Evolutionary conservation across 2,797 vertebrate species (phyloP), one percentile per base, ranked within the genome.

Genomic region (Syncerus caffer): DNA sequence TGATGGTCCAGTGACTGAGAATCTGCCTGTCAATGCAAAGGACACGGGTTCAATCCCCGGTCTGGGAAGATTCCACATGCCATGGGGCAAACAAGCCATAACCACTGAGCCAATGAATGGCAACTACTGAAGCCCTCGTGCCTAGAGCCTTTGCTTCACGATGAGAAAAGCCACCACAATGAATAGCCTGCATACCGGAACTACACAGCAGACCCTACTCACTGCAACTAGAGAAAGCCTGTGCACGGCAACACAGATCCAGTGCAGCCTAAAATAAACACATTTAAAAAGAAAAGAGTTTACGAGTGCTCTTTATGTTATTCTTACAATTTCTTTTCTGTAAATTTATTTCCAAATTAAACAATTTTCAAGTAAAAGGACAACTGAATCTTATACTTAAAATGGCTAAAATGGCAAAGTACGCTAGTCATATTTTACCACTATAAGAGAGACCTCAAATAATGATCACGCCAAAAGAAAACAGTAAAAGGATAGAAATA

Each of bases 271-370:
- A 42, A 25, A 7, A 74, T 7, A 25, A 7, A 14, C 2, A 14
- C 0, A 42, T 4, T 74, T 42, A 42, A 74, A 94, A 80, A 93
- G 27, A 25, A 94, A 79, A 93, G 29, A 4, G 62, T 58, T 57
- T 14, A 34, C 34, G 45, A 55, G 53, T 67, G 4, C 34, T 93
- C n/a, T 85, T 78, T 58, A 27, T 16, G 93, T 47, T 79, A 71
- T 57, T 85, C 11, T 85, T 67, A 31, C 0, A 45, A 67, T 62
- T 89, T 80, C 58, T 89, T 84, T 97, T 87, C 51, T 90, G 10
- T 88, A 94, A 74, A 88, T 51, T 74, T 89, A 86, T 71, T 93
- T 90, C 62, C 47, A 92, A 94, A 76, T 62, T 23, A 38, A 85
- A 84, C 51, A 11, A 38, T 62, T 45, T 58, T 85, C 47, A 92